phyloP scores from a whole-genome alignment of 2,797 vertebrate genomes.

The Taenioides sp. region DNA sequence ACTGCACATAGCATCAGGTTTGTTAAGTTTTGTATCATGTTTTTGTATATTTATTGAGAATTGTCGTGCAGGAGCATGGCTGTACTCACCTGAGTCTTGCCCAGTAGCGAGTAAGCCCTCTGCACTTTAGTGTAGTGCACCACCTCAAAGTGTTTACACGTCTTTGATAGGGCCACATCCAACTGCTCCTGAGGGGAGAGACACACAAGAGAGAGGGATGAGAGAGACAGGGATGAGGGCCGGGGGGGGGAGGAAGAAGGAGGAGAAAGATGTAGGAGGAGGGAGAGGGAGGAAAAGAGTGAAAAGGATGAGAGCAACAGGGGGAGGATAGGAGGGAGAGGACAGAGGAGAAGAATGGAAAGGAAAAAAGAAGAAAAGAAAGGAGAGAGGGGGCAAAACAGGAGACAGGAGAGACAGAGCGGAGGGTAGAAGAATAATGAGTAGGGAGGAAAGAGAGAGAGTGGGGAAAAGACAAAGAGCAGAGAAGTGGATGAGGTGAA shows the following conservation, averaged over 20 bases:
- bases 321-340: too few species aligned
- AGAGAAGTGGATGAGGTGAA: background rate
- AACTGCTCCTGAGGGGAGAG: constrained; percentile 86
- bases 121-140: constrained; percentile 97
- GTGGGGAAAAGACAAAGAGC: too few species aligned
- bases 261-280: too few species aligned
- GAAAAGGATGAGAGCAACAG: too few species aligned
- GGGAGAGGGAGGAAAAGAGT: too few species aligned
- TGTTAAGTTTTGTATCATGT: too few species aligned
- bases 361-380: background rate
- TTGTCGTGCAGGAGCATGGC: too few species aligned
- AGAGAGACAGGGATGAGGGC: background rate
- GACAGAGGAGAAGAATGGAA: background rate
- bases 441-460: background rate
- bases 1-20: too few species aligned
- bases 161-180: constrained; percentile 97
- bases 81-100: constrained; percentile 95
- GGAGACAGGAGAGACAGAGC: background rate
- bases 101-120: constrained; percentile 92
- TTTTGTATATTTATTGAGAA: too few species aligned
- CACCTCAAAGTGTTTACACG: constrained; percentile 98
- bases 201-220: constrained; percentile 30
- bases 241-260: too few species aligned
- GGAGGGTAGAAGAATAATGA: background rate
- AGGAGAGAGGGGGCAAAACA: background rate